Base-by-base conservation (phyloP, 2,797 vertebrate species). In the Notolepis coatsorum region DNA sequence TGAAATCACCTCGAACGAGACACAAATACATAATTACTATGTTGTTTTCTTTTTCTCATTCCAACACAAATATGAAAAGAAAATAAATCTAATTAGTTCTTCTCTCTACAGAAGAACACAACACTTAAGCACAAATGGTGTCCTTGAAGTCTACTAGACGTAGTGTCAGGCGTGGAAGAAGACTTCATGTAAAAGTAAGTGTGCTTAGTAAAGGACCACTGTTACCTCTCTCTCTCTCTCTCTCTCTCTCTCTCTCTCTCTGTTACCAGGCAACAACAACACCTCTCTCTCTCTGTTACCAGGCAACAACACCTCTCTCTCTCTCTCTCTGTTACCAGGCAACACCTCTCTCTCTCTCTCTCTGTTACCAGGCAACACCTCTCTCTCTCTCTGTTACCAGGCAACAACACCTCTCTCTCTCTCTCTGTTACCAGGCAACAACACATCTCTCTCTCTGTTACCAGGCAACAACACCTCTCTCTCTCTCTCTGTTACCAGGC, bases 151-250 rank as follows among this genome's bases (percentile, higher is more conserved):
- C 23, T 42, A 43, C 50, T 41, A 35, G 72, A 70, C 81, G 71
- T 79, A 81, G 65, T 51, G 64, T 81, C 27, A 53, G 60, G 51
- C 66, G 50, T 60, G 12, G 61, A 23, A 39, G 74, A 30, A 65
- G 20, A 60, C 61, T 75, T 66, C 28, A 76, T n/a, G 66, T 79
- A 55, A 75, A 72, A 68, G 38, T 77, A 82, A 85, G 76, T 86
- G 86, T 84, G 84, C 88, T 89, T 88, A 51, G 12, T 27, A 43
- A 25, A 61, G 78, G 75, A 68, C 81, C 76, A 79, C 80, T 68
- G 1, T 55, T 59, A 65, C 52, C 39, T 76, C 51, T 84, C 62
- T 58, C 68, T 74, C 52, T 79, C 73, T 42, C 20, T 23, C 33
- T 56, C 50, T 53, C 39, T 76, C 51, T 84, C 62, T 58, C 68